phyloP scores from a whole-genome alignment of 2,888 invertebrate genomes.

The Microplitis deprimator region DNA sequence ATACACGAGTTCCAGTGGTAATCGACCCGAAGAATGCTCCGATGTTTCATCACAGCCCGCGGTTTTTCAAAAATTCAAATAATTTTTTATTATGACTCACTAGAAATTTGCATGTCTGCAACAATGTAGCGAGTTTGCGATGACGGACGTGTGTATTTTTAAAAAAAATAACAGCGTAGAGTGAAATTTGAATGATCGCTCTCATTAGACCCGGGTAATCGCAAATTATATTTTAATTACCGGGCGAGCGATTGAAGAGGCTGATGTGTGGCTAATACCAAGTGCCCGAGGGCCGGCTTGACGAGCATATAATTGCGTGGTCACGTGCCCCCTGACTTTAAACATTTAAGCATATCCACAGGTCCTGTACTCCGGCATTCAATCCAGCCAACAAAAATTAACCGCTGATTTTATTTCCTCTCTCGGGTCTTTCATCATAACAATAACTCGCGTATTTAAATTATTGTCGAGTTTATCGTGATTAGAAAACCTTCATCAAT shows the following conservation, averaged over 20 bases:
- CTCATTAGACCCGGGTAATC: constrained; percentile 62
- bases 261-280: constrained; percentile 8
- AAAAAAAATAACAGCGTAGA: not conserved
- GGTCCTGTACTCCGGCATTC: constrained; percentile 12
- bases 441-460: not conserved
- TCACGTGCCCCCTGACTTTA: constrained; percentile 47
- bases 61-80: constrained; percentile 48
- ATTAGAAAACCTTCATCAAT: not conserved
- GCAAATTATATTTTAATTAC: constrained; percentile 65
- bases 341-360: not conserved
- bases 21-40: constrained; percentile 49
- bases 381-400: constrained; percentile 25
- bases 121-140: not conserved
- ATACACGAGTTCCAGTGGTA: constrained; percentile 56
- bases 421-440: not conserved
- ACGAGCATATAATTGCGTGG: constrained; percentile 57
- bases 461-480: not conserved
- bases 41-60: constrained; percentile 48
- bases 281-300: constrained; percentile 48
- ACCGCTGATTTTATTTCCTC: not conserved
- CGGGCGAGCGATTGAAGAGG: constrained; percentile 52
- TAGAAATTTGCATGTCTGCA: too few species aligned
- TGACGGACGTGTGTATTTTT: not conserved
- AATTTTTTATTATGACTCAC: constrained; percentile 36
- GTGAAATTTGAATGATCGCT: constrained; percentile 57